Percentiles rank a stretch among this genome's conserved stretches.
These are phyloP conservation scores for Pachydiplax longipennis DNA, from an alignment of 2,888 invertebrate genomes.

Conservation along the genomic window DNA sequence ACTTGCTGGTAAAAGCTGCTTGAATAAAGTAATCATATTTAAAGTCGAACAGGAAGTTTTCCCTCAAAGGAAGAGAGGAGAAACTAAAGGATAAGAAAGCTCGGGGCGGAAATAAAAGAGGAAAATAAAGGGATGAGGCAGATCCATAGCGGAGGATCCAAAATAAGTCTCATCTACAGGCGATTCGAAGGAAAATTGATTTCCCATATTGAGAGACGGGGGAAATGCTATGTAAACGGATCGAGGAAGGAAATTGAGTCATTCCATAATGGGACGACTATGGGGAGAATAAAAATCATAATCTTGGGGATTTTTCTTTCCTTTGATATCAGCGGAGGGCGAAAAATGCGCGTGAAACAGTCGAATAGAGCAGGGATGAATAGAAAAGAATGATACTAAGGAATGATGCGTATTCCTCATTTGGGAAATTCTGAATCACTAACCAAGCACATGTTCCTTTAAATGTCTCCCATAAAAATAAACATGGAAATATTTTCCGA, in stretches of 20 bases:
- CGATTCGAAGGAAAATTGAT: background rate
- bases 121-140: background rate
- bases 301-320: background rate
- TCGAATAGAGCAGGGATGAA: too few relatives aligned
- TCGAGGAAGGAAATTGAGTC: conserved; percentile 8
- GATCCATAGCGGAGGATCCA: background rate
- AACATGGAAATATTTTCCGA: too few relatives aligned
- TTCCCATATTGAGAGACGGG: background rate
- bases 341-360: background rate
- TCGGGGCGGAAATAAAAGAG: background rate
- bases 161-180: background rate
- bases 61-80: background rate
- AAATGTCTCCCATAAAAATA: too few relatives aligned
- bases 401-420: too few relatives aligned
- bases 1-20: background rate
- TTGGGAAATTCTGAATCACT: too few relatives aligned
- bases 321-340: background rate
- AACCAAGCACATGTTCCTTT: too few relatives aligned
- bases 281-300: background rate
- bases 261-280: background rate
- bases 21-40: background rate
- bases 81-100: background rate
- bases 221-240: background rate
- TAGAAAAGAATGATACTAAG: too few relatives aligned
- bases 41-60: background rate